Evolutionary conservation across 2,113 vertebrate genomes (phyloP).

Genomic region (Halcyon senegalensis): DNA sequence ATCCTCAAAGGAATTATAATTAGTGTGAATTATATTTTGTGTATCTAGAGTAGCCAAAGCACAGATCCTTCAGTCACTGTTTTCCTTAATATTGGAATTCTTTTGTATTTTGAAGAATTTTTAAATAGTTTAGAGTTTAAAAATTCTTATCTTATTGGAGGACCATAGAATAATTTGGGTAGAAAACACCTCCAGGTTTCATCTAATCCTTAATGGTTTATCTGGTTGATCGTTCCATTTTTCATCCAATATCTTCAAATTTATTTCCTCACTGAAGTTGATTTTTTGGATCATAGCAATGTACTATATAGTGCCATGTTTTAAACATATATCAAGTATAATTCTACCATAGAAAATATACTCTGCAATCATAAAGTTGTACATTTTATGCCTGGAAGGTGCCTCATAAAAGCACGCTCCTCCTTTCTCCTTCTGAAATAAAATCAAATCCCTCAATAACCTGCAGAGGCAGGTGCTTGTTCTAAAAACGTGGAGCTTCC

Average conservation of each 20-base stretch:
- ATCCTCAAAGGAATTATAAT: not conserved
- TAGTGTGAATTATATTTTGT: not conserved
- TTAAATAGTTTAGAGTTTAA: not conserved
- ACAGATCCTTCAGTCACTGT: not conserved
- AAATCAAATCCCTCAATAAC: not conserved
- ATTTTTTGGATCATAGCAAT: not conserved
- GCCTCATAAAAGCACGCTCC: not conserved
- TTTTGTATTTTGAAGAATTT: not conserved
- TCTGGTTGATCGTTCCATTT: not conserved
- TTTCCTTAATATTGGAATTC: not conserved
- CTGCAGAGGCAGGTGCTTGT: not conserved
- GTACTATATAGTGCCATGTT: not conserved
- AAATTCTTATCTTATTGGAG: not conserved
- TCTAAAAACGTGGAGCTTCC: not conserved
- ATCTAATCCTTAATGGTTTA: rapidly evolving
- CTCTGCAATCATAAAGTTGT: not conserved
- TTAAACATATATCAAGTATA: not conserved
- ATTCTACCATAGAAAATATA: not conserved
- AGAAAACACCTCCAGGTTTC: not conserved
- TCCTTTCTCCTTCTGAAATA: not conserved
- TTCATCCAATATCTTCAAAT: not conserved
- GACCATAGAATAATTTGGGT: not conserved
- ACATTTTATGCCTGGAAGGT: not conserved
- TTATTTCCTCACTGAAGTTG: not conserved
- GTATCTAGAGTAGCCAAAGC: not conserved